Evolutionary conservation across 2,888 invertebrate genomes (phyloP), one percentile per base, ranked within the genome.

Genomic region (Cryptophagus acutangulus): DNA sequence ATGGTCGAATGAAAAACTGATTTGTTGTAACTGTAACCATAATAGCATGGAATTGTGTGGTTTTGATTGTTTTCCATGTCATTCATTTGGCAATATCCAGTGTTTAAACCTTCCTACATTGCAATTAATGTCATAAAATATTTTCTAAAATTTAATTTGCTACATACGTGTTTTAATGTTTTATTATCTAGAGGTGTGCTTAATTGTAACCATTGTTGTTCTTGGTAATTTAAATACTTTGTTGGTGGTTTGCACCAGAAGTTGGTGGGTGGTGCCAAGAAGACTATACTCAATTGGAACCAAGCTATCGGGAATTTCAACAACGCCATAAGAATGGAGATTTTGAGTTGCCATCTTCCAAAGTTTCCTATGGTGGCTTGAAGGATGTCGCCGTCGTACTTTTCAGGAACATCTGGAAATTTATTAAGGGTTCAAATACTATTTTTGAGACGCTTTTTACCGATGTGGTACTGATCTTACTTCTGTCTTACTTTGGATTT

Each of bases 251-350:
- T 55, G 41, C 80, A 80, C 76, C 77, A 78, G 57, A 77, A 79
- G 13, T 74, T 68, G 52, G 76, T 75, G 1, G 74, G 73, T 12
- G 79, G 79, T 9, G 79, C 78, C 59, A 80, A 67, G 55, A 79
- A 78, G 43, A 80, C 72, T 41, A 79, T 78, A 43, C 76, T 76
- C 37, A 80, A 61, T 58, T 79, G 79, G 57, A 77, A 76, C 79
- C 79, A 80, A 20, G 77, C 77, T 13, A 73, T 71, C 0, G 79
- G 77, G 29, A 79, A 62, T 56, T 78, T 79, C 20, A 79, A 53
- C 24, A 79, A 53, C 2, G 77, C 70, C 76, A 79, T 76, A 17
- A 75, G 57, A 18, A 74, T 25, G 40, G 75, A 74, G 46, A 76
- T 73, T 42, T 64, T 57, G 10, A 74, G 62, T 54, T 80, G 80